Percentiles rank a stretch among this genome's conserved stretches.
These are phyloP conservation scores for Acanthococcus lagerstroemiae DNA, from an alignment of 2,888 invertebrate species.

Conservation along the genomic window DNA sequence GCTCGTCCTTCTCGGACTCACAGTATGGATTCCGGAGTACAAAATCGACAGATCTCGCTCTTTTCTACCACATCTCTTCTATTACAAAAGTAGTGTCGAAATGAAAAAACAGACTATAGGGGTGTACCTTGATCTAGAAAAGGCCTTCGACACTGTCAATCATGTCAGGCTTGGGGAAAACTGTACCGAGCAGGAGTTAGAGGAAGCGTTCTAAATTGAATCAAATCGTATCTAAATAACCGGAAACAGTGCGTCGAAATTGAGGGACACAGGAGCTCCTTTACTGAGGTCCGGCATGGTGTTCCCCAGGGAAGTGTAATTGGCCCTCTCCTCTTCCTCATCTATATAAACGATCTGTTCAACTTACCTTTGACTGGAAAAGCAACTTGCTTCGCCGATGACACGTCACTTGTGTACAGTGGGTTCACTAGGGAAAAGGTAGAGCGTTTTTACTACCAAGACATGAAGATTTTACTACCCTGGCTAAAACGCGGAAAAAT, in stretches of 20 bases:
- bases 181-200: not conserved
- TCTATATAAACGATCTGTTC: not conserved
- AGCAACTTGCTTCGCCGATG: not conserved
- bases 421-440: not conserved
- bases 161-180: not conserved
- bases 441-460: not conserved
- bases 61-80: not conserved
- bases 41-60: not conserved
- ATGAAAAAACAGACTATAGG: not conserved
- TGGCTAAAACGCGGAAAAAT: not conserved
- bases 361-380: not conserved
- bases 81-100: not conserved
- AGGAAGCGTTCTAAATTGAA: not conserved
- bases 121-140: not conserved
- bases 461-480: not conserved
- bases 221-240: not conserved
- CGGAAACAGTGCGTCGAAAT: not conserved
- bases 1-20: not conserved
- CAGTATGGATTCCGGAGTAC: not conserved
- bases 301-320: slow-evolving; percentile 6
- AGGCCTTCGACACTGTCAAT: not conserved
- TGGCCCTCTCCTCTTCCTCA: not conserved
- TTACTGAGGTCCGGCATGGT: not conserved
- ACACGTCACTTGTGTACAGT: not conserved
- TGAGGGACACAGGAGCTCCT: not conserved